Evolutionary conservation across 2,113 vertebrate species (phyloP), one percentile per base, ranked within the genome.

Genomic region (Sylvia atricapilla): DNA sequence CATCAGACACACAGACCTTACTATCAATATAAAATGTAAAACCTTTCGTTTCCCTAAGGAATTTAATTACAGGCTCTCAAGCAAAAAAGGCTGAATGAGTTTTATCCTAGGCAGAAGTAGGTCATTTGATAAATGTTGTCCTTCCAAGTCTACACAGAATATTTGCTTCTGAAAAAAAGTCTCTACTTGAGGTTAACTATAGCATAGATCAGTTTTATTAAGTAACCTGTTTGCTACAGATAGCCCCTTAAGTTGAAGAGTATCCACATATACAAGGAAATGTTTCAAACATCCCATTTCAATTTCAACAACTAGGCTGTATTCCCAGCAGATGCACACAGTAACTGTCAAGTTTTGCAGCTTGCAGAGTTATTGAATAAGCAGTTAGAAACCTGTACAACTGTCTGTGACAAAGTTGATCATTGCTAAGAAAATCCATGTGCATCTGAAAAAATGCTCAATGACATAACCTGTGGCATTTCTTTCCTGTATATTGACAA

Each of bases 281-380:
- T 64, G 37, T 30, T 82, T 92, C 53, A 50, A 94, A 92, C 50
- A 31, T 49, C 62, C 66, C 79, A 52, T 78, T 91, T 88, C 85
- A 80, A 50, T 93, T 90, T 88, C 83, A 86, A 62, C 68, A 88
- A 53, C 64, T 68, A 64, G 56, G 60, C 80, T 75, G 62, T 87
- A 96, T 84, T 92, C 85, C 64, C 64, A 86, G 68, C 53, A 84
- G 68, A 92, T 64, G 52, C 80, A 76, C 72, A 63, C 49, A 86
- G 63, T 72, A 95, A 75, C 59, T 95, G 90, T 76, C 90, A 92
- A 50, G 41, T n/a, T 90, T 80, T 90, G 69, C 78, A 91, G 74
- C 55, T 90, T 77, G 55, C 44, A 76, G 73, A 76, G 52, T 91
- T 89, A 90, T 35, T 87, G 82, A 93, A 59, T 81, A 70, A 94